Conservation (phyloP, 1,140 invertebrate species). For the Parapsyche elsis region DNA sequence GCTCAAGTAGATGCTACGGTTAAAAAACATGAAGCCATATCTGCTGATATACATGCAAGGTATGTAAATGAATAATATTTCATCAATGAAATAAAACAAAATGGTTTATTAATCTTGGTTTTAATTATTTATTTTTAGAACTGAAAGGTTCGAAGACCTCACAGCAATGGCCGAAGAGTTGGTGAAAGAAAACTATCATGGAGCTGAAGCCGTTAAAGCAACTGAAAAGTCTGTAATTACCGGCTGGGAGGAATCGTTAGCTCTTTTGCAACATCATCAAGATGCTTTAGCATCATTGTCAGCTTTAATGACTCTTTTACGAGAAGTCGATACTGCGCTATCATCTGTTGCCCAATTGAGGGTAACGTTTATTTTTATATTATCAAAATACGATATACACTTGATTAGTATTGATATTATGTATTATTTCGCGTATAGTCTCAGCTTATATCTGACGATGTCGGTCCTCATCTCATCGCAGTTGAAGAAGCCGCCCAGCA, state of each 20-base stretch:
- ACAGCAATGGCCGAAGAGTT: constrained; percentile 92
- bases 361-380: constrained; percentile 62
- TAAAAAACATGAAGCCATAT: constrained; percentile 98
- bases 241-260: constrained; percentile 88
- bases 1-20: constrained; percentile 96
- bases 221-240: constrained; percentile 88
- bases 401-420: not conserved
- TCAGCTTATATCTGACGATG: constrained; percentile 87
- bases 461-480: constrained; percentile 90
- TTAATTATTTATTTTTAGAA: constrained; percentile 66
- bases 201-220: constrained; percentile 82
- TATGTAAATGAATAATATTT: constrained; percentile 50
- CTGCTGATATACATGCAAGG: constrained; percentile 92
- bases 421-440: constrained; percentile 66
- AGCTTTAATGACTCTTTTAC: constrained; percentile 84
- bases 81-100: not conserved
- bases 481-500: constrained; percentile 95
- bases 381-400: constrained; percentile 12
- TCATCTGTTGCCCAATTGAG: constrained; percentile 85
- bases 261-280: constrained; percentile 88
- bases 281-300: constrained; percentile 80
- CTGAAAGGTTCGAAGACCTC: constrained; percentile 94
- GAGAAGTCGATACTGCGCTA: constrained; percentile 92
- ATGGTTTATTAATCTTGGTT: not conserved
- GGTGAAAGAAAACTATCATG: constrained; percentile 92